phyloP scores from a whole-genome alignment of 2,113 vertebrate genomes.

The Hyla sarda region DNA sequence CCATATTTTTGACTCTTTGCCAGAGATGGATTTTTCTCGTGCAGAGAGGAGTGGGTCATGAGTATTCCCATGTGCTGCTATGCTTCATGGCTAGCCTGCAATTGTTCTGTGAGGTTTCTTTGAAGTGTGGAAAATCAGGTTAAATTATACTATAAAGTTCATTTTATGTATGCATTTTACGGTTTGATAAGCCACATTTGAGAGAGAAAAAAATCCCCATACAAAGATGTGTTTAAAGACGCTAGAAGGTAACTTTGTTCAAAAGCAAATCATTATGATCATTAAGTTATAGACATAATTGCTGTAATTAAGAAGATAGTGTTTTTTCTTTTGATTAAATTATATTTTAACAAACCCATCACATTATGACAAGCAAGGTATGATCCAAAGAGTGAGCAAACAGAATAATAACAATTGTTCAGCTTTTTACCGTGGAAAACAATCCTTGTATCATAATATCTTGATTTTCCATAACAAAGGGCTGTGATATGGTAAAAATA shows the following conservation, averaged over 20 bases:
- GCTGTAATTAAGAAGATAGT: constrained; percentile 24
- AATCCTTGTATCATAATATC: background rate
- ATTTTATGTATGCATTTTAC: constrained; percentile 48
- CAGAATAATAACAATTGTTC: constrained; percentile 19
- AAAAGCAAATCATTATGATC: constrained; percentile 39
- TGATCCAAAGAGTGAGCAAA: constrained; percentile 9
- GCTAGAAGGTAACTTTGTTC: constrained; percentile 33
- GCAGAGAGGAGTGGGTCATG: background rate
- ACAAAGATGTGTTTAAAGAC: constrained; percentile 9
- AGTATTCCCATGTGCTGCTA: constrained; percentile 34
- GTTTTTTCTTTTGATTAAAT: constrained; percentile 9
- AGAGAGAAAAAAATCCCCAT: background rate
- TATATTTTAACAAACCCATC: constrained; percentile 33
- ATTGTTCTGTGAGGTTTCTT: constrained; percentile 33
- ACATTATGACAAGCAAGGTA: constrained; percentile 12
- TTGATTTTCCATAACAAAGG: background rate
- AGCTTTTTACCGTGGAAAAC: background rate
- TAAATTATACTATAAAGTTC: constrained; percentile 40
- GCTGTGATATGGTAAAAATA: too few species aligned
- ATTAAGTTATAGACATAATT: constrained; percentile 34
- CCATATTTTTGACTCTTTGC: constrained; percentile 27
- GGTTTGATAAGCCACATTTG: constrained; percentile 28
- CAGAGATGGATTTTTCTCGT: background rate
- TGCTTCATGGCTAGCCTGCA: constrained; percentile 28
- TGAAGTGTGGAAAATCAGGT: constrained; percentile 47